Conservation (phyloP, 1,140 invertebrate species). For the Drosophila nikananu region DNA sequence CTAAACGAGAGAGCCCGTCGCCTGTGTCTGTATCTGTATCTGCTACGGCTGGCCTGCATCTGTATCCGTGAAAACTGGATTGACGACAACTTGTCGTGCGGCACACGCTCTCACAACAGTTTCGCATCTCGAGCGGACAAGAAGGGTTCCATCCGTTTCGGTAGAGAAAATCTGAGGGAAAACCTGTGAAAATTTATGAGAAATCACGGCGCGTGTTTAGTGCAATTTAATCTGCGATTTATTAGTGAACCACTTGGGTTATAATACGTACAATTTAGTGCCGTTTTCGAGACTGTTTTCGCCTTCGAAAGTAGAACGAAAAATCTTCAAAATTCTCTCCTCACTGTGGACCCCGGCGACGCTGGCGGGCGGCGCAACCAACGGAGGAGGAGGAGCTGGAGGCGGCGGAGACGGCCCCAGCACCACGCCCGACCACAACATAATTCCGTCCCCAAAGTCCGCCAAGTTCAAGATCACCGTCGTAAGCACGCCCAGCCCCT, state of each 20-base stretch:
- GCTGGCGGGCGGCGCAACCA: conserved; percentile 65
- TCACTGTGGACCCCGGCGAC: conserved; percentile 83
- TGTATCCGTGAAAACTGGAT: conserved; percentile 21
- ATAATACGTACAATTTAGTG: conserved; percentile 6
- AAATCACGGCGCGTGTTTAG: conserved; percentile 17
- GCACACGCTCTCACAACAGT: conserved; percentile 68
- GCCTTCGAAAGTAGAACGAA: background rate
- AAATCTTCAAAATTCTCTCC: conserved; percentile 81
- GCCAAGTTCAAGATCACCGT: conserved; percentile 82
- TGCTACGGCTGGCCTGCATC: conserved; percentile 2
- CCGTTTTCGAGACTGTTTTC: conserved; percentile 6
- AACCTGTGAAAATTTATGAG: conserved; percentile 27
- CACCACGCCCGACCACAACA: conserved; percentile 27
- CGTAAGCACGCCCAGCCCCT: conserved; percentile 79
- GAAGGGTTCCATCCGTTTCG: conserved; percentile 68
- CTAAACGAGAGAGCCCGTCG: conserved; percentile 8
- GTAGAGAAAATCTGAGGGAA: conserved; percentile 5
- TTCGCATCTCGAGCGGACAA: conserved; percentile 81
- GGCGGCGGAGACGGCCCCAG: conserved; percentile 27
- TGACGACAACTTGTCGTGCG: conserved; percentile 61
- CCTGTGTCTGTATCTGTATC: conserved; percentile 5
- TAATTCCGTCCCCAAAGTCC: conserved; percentile 37
- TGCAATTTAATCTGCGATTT: background rate
- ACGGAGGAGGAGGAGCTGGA: conserved; percentile 26
- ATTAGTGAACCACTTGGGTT: background rate